These are phyloP conservation scores for Laticauda laticaudata DNA, from an alignment of 2,113 vertebrate genomes.

Conservation along the genomic window DNA sequence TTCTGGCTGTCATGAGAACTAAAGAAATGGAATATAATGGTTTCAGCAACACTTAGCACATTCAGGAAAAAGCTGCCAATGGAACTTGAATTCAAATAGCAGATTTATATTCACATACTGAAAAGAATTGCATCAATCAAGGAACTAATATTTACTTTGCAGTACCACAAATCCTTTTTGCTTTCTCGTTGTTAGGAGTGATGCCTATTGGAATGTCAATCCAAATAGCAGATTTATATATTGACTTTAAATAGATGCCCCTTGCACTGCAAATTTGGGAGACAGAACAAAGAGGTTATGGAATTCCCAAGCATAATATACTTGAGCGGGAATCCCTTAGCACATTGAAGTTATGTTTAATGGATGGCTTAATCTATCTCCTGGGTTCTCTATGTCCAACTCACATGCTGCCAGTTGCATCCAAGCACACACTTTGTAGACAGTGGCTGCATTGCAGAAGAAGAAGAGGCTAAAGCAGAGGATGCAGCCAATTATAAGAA, in stretches of 20 bases:
- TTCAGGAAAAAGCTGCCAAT: not conserved
- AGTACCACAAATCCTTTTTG: not conserved
- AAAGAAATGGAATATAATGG: not conserved
- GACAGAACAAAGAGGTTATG: not conserved
- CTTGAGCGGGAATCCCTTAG: not conserved
- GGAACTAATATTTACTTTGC: not conserved
- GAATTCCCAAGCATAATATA: no score
- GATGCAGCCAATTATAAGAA: slow-evolving; percentile 92
- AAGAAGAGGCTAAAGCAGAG: slow-evolving; percentile 95
- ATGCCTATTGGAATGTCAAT: not conserved
- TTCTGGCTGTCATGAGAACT: not conserved
- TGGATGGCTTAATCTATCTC: not conserved
- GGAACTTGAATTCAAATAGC: not conserved
- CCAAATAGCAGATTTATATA: not conserved
- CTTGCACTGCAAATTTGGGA: not conserved
- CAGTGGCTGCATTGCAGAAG: slow-evolving; percentile 93
- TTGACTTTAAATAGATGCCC: not conserved
- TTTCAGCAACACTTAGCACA: not conserved
- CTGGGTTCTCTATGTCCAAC: slow-evolving; percentile 6
- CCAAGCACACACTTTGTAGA: slow-evolving; percentile 98
- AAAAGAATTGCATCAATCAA: not conserved
- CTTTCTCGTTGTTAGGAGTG: not conserved
- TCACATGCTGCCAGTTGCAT: slow-evolving; percentile 96
- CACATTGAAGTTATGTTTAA: not conserved
- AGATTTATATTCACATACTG: not conserved